These are phyloP conservation scores for Tachysurus vachellii DNA, from an alignment of 2,113 vertebrate species.

Conservation along the genomic window DNA sequence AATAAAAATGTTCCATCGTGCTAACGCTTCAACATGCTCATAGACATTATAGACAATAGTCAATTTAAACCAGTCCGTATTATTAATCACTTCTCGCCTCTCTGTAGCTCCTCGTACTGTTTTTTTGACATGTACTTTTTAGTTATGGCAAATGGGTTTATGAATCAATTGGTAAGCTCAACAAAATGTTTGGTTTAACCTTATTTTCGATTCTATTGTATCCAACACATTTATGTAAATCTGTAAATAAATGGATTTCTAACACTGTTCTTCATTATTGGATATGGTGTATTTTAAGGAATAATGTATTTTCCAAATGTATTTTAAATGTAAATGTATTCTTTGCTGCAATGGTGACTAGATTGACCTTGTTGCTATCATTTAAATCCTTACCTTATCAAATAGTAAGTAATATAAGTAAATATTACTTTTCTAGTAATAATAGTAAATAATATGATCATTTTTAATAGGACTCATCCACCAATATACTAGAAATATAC, in stretches of 20 bases:
- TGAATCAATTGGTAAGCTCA: constrained; percentile 54
- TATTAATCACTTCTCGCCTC: constrained; percentile 56
- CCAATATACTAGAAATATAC: not conserved
- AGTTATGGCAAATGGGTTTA: constrained; percentile 45
- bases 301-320: constrained; percentile 59
- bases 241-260: not conserved
- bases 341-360: constrained; percentile 70
- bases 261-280: not conserved
- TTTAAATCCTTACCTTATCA: not conserved
- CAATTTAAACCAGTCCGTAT: constrained; percentile 24
- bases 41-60: not conserved
- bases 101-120: constrained; percentile 40
- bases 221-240: not conserved
- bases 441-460: not conserved
- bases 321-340: constrained; percentile 49
- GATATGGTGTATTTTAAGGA: not conserved
- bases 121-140: constrained; percentile 47
- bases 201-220: constrained; percentile 10
- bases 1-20: not conserved
- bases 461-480: not conserved
- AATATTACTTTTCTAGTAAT: not conserved
- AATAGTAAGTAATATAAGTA: not conserved
- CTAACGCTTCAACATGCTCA: not conserved
- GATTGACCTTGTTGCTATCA: not conserved
- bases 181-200: constrained; percentile 49